Base-by-base conservation (phyloP, 2,888 invertebrate genomes). In the Drosophila tanythrix region DNA sequence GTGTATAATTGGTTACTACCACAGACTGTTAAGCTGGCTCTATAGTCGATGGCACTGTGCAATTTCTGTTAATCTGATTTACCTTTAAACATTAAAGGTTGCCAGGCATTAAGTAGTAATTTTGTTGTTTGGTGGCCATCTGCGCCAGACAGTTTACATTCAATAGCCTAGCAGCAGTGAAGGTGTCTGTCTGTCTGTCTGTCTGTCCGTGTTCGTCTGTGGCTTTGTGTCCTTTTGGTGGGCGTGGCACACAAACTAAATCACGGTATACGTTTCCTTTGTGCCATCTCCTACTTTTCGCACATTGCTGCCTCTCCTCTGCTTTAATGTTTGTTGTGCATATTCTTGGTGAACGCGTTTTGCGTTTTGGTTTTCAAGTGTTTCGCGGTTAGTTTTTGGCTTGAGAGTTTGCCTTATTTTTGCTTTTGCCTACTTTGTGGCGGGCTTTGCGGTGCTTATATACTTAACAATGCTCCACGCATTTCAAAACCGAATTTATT, bases 241-340 rank as follows among this genome's bases (percentile, higher is more conserved):
- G 70, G 83, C 63, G 76, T 66, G 65, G 62, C 36, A 58, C 59
- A 55, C 59, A 55, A 64, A 48, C 67, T 55, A 70, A 75, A 74
- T 64, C 65, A 68, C 63, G 65, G 33, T 67, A 70, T 73, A 65
- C 40, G 77, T 56, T 65, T 59, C 48, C 56, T 64, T 69, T 79
- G 69, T 43, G 61, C 25, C 52, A 58, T 52, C 46, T 18, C 31
- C 31, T 36, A 29, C 21, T 43, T 15, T 31, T 35, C 35, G 18
- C n/a, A 8, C 25, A 27, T 25, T 36, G 13, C 51, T 25, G 40
- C 31, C 6, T 13, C 11, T 27, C 29, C 21, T 51, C 25, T 27
- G 43, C 55, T 59, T n/a, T 68, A 70, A 72, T 75, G 65, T 67
- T 80, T 80, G 84, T 62, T 89, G 85, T 76, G 82, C 84, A 89